Evolutionary conservation across 2,888 invertebrate genomes (phyloP), one percentile per base, ranked within the genome.

Genomic region (Acutogordius australiensis): DNA sequence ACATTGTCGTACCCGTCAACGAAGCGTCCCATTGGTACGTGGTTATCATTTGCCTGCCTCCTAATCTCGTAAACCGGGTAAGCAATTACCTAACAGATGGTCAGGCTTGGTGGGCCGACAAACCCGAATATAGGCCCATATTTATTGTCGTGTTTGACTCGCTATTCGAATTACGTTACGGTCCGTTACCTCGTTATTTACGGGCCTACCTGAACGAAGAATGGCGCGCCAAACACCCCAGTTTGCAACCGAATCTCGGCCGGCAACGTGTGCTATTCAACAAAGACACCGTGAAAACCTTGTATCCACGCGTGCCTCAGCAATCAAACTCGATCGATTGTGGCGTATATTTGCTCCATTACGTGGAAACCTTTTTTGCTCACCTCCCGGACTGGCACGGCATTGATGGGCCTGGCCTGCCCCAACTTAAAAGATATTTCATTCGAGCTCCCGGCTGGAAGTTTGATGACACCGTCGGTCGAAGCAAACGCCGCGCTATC

Each of bases 291-390:
- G 82, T 90, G 66, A 81, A 81, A 67, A 88, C 87, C 2, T 79
- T 80, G 64, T 80, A 80, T 67, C 84, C 85, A 0, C 83, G 82
- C 74, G 84, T 87, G 64, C 94, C 94, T n/a, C 88, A 91, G 69
- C 97, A 97, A 73, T 83, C 81, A 64, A 97, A 97, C 75, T 87
- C 81, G 69, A 84, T 83, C 45, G 97, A 97, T 71, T 97, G 97
- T 73, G 97, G 97, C 0, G 75, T 94, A 18, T 97, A 83, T 72
- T 76, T 94, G 62, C 74, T 97, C 61, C 88, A 94, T 70, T 97
- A 90, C 75, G 87, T 86, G 2, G 91, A 97, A 73, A 82, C 82
- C 62, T 91, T 97, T 74, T 88, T 90, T 71, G 78, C 80, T 76
- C 84, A 82, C 70, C 68, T 67, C 66, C 51, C 13, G 26, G 51